Evolutionary conservation across 2,113 vertebrate genomes (phyloP).

Genomic region (Corapipo altera): DNA sequence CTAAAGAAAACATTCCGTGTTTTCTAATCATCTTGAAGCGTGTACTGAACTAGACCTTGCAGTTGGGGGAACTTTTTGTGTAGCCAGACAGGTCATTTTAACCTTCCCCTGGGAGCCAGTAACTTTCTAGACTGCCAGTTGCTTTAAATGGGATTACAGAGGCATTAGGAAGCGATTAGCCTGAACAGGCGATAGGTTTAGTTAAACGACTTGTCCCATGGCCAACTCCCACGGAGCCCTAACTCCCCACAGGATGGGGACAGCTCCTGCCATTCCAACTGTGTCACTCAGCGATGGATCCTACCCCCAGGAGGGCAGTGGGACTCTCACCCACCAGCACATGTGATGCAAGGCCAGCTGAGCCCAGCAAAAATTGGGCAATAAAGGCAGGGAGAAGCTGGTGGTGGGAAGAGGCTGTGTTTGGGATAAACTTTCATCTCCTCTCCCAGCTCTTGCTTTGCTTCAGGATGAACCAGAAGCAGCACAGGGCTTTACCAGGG

Average conservation of each 20-base stretch:
- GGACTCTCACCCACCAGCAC: background rate
- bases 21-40: background rate
- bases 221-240: background rate
- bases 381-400: background rate
- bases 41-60: rapidly evolving
- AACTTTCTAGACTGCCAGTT: slow-evolving; percentile 43
- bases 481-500: background rate
- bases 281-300: background rate
- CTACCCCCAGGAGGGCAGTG: rapidly evolving
- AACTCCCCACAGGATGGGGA: rapidly evolving
- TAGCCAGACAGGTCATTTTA: background rate
- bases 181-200: background rate
- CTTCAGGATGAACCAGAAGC: background rate
- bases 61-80: background rate
- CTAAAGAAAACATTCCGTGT: background rate
- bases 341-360: rapidly evolving
- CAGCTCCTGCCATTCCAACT: background rate
- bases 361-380: background rate
- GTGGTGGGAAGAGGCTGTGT: background rate
- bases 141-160: slow-evolving; percentile 51
- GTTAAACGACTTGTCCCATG: background rate
- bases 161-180: slow-evolving; percentile 58
- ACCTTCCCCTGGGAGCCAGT: background rate
- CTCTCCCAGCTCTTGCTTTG: too few species aligned
- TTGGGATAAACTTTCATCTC: background rate